Conservation (phyloP, 2,888 invertebrate genomes). For the Rhorus exstirpatorius region DNA sequence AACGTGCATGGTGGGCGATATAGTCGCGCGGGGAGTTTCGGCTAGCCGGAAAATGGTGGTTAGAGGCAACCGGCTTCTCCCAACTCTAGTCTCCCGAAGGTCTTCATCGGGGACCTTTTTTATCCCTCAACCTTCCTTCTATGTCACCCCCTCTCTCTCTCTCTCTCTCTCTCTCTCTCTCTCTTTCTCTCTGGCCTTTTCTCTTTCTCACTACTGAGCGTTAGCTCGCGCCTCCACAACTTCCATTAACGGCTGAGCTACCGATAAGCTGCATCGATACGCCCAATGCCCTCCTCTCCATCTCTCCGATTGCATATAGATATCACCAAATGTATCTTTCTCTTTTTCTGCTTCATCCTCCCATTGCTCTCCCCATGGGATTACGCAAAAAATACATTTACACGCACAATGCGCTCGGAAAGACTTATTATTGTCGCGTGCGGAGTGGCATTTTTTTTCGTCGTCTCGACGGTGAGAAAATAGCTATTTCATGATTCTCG, state of each 20-base stretch:
- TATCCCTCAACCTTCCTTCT: conserved; percentile 72
- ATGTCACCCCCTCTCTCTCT: conserved; percentile 14
- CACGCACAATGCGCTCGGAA: conserved; percentile 73
- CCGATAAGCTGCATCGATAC: conserved; percentile 82
- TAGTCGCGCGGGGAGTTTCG: conserved; percentile 62
- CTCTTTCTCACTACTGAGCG: conserved; percentile 29
- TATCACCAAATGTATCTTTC: conserved; percentile 43
- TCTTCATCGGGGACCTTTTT: conserved; percentile 73
- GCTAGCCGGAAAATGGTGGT: conserved; percentile 68
- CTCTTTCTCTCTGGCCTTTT: conserved; percentile 24
- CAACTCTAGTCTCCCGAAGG: conserved; percentile 51
- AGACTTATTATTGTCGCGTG: conserved; percentile 75
- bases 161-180: conserved; percentile 35
- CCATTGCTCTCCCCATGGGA: conserved; percentile 69
- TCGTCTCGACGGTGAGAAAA: conserved; percentile 70
- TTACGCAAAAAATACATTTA: conserved; percentile 80
- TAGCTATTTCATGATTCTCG: conserved; percentile 72
- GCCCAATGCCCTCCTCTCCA: conserved; percentile 63
- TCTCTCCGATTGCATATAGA: conserved; percentile 31
- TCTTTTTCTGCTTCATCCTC: conserved; percentile 32
- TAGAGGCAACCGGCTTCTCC: conserved; percentile 54
- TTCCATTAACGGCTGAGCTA: conserved; percentile 82
- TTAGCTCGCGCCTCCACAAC: conserved; percentile 73
- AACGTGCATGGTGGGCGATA: conserved; percentile 24
- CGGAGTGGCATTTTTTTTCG: conserved; percentile 59